These are phyloP conservation scores for Caranx ignobilis DNA, from an alignment of 2,113 vertebrate species.

Conservation along the genomic window DNA sequence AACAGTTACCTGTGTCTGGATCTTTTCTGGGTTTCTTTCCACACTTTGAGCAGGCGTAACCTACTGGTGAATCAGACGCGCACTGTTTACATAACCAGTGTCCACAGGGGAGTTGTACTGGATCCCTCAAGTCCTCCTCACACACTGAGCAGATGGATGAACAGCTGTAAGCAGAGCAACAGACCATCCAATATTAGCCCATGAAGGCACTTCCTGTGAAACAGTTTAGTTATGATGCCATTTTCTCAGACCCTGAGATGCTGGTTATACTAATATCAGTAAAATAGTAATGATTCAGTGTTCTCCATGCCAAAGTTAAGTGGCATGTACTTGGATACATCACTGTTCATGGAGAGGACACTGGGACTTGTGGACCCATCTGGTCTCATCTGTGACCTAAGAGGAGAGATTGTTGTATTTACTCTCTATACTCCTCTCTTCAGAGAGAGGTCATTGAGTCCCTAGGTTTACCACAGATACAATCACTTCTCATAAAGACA, in stretches of 20 bases:
- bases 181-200: neutral
- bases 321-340: accelerated
- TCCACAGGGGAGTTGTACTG: constrained; percentile 20
- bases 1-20: neutral
- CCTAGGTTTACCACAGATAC: no score
- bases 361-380: neutral
- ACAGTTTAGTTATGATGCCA: no score
- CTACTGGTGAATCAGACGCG: neutral
- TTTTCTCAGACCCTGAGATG: no score
- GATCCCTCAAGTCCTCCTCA: neutral
- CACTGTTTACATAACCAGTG: constrained; percentile 42
- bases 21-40: constrained; percentile 1
- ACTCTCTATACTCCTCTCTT: no score
- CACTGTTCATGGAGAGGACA: neutral
- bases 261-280: no score
- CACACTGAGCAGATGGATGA: constrained; percentile 28
- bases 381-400: neutral
- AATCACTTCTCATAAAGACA: no score
- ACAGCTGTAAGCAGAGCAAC: neutral
- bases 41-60: neutral
- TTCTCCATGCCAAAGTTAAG: accelerated
- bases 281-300: no score
- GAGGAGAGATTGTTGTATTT: neutral
- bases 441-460: no score
- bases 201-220: no score